Percentiles rank a stretch among this genome's conserved stretches.
phyloP scores from a whole-genome alignment of 1,140 invertebrate species.

The Ips nitidus region DNA sequence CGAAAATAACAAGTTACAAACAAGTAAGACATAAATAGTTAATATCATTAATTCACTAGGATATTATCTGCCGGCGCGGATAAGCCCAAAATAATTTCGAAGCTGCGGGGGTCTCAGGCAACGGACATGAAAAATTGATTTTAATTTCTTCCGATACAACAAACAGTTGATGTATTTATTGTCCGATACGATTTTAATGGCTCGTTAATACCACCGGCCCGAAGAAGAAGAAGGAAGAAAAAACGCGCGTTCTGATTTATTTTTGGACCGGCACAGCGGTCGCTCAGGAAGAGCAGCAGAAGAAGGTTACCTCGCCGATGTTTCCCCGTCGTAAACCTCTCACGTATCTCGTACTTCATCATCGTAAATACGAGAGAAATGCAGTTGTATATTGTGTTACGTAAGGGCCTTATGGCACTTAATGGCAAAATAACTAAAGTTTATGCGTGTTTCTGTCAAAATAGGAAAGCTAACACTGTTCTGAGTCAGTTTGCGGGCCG shows the following conservation, averaged over 20 bases:
- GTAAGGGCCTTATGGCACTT: conserved; percentile 26
- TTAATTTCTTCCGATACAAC: conserved; percentile 21
- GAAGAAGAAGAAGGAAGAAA: background rate
- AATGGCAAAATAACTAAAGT: conserved; percentile 32
- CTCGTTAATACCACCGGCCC: background rate
- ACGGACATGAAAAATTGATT: conserved; percentile 30
- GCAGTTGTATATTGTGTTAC: conserved; percentile 23
- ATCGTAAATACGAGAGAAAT: conserved; percentile 19
- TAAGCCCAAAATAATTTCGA: conserved; percentile 26
- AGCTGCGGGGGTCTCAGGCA: conserved; percentile 17
- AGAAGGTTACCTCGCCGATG: background rate
- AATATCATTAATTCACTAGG: conserved; percentile 23
- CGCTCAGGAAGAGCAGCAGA: too few species aligned
- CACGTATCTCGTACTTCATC: conserved; percentile 11
- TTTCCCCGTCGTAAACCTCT: background rate
- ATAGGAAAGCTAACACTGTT: conserved; percentile 33
- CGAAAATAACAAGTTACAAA: conserved; percentile 6
- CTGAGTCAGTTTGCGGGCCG: conserved; percentile 24
- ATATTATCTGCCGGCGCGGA: conserved; percentile 19
- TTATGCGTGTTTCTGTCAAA: conserved; percentile 34
- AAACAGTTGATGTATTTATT: conserved; percentile 22
- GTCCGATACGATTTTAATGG: conserved; percentile 1
- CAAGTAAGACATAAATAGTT: conserved; percentile 25
- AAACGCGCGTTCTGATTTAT: background rate
- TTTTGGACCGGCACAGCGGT: background rate